Percentiles rank a stretch among this genome's conserved stretches.
Evolutionary conservation across 2,797 vertebrate species (phyloP).

Genomic region (Hydrolagus colliei): DNA sequence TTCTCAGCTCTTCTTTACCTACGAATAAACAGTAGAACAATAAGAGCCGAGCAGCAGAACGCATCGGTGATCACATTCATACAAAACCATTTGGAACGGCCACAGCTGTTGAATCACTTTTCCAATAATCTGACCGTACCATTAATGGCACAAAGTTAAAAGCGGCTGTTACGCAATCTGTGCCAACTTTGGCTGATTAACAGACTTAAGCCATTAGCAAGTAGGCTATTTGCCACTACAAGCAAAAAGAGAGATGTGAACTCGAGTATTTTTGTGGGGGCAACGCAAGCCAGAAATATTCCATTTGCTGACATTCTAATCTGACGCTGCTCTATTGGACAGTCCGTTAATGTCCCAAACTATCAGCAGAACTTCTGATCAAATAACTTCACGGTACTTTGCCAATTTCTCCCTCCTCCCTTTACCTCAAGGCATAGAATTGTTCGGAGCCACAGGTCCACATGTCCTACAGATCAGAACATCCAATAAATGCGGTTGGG

Average conservation of each 20-base stretch:
- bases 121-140: background rate
- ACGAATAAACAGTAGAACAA: conserved; percentile 8
- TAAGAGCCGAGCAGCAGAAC: background rate
- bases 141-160: background rate
- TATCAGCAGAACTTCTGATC: background rate
- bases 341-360: background rate
- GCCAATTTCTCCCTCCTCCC: too few species aligned
- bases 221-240: background rate
- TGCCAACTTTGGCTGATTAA: background rate
- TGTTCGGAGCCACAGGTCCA: too few species aligned
- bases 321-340: too few species aligned
- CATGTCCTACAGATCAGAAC: too few species aligned
- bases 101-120: background rate
- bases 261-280: background rate
- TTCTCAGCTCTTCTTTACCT: conserved; percentile 48
- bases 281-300: background rate
- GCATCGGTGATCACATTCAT: background rate
- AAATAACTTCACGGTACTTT: background rate
- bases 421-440: too few species aligned
- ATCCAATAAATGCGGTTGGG: too few species aligned
- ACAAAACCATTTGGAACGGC: background rate
- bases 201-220: background rate
- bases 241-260: background rate
- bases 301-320: background rate
- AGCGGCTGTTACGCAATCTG: background rate